phyloP scores from a whole-genome alignment of 2,888 invertebrate genomes.

The Drosophila multiciliata region DNA sequence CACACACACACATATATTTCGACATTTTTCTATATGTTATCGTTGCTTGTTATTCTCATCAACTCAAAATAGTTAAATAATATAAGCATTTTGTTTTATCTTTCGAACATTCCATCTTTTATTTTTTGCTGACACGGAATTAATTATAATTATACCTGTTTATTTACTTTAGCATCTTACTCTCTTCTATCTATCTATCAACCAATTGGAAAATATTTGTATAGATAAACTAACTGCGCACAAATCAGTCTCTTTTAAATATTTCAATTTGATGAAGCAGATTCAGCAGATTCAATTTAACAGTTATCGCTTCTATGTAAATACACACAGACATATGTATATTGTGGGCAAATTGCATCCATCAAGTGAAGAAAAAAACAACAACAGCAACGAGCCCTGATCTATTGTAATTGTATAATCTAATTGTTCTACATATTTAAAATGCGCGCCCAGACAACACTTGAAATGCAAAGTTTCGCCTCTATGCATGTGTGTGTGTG shows the following conservation, averaged over 20 bases:
- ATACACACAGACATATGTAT: not conserved
- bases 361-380: slow-evolving; percentile 24
- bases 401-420: slow-evolving; percentile 68
- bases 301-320: not conserved
- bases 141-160: not conserved
- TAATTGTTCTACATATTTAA: slow-evolving; percentile 71
- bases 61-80: too few species aligned
- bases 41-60: too few species aligned
- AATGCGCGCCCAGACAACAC: slow-evolving; percentile 51
- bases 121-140: too few species aligned
- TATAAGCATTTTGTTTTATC: too few species aligned
- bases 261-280: not conserved
- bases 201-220: not conserved
- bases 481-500: not conserved
- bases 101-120: too few species aligned
- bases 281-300: not conserved
- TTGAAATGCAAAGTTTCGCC: slow-evolving; percentile 34
- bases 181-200: not conserved
- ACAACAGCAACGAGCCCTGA: not conserved
- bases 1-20: too few species aligned
- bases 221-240: not conserved
- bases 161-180: not conserved
- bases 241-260: not conserved
- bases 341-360: slow-evolving; percentile 2
- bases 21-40: too few species aligned